Base-by-base conservation (phyloP, 2,888 invertebrate genomes). In the Drosophila bunnanda region DNA sequence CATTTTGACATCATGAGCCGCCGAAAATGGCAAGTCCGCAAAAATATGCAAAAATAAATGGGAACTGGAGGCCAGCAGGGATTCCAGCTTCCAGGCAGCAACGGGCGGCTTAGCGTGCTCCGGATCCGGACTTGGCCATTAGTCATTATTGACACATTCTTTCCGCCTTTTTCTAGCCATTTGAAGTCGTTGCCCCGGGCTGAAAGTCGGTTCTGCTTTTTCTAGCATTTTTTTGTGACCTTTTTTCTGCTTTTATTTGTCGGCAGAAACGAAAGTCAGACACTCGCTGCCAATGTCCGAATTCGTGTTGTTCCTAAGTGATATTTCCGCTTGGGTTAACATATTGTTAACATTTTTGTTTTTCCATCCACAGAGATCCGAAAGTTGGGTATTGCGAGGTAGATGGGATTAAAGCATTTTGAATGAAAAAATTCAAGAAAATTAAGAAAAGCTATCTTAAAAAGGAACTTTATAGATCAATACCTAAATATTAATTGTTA, bases 71-170 rank as follows among this genome's bases (percentile, higher is more conserved):
- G 56, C 20, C 43, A 39, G 54, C 43, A 43, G 43, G 50, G 41
- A 70, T 15, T 46, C 46, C 28, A 46, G 46, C 28, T 46, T 68
- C 60, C 64, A 56, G 30, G 32, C 28, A 32, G 17, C 2, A 46
- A 64, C 38, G 39, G 69, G 52, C 50, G 65, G 28, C 54, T 57
- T 38, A 30, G 66, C 46, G 50, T 52, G 53, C 52, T 64, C 25
- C 28, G 41, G 17, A 59, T 75, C 60, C 60, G 54, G 54, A 56
- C 48, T 59, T 38, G 68, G 60, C 84, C 83, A 84, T 85, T 85
- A 83, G 80, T 84, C 86, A 84, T 83, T 84, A 84, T 84, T 84
- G 84, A 85, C 84, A 80, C 80, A 85, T 83, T 82, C 80, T 71
- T 74, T 82, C 78, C 81, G 83, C 82, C 62, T 76, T 79, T 80